phyloP scores from a whole-genome alignment of 2,797 vertebrate genomes.

The Dendrocincla tyrannina region DNA sequence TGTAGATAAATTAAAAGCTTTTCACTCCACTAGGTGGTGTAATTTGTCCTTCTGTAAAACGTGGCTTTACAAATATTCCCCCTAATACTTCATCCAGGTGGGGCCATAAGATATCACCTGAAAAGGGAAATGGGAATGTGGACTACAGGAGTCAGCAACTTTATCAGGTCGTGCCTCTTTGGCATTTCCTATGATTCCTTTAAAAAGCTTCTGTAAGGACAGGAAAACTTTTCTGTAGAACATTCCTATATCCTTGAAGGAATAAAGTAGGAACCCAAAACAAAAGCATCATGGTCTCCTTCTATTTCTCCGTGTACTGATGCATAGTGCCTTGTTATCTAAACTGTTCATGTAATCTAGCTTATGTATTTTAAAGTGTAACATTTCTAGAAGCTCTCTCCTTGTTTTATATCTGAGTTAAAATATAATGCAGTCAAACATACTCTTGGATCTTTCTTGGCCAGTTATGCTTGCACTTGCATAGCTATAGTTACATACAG shows the following conservation, averaged over 20 bases:
- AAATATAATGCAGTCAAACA: background rate
- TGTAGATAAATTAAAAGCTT: background rate
- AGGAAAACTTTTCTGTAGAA: background rate
- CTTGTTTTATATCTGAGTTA: background rate
- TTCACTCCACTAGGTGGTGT: conserved; percentile 52
- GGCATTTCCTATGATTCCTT: background rate
- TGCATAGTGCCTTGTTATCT: background rate
- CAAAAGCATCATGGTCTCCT: fast-evolving
- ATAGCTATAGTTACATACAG: background rate
- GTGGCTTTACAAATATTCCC: background rate
- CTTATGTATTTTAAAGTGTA: background rate
- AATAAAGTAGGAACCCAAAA: background rate
- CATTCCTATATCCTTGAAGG: background rate
- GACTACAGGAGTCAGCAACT: background rate
- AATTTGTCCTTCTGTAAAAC: background rate
- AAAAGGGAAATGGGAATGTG: background rate
- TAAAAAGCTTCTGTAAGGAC: background rate
- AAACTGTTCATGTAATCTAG: background rate
- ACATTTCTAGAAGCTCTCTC: background rate
- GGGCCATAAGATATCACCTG: background rate
- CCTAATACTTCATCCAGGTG: background rate
- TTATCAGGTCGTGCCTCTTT: background rate
- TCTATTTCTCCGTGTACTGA: background rate
- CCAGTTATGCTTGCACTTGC: background rate
- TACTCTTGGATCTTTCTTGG: background rate